Percentiles rank a stretch among this genome's conserved stretches.
These are phyloP conservation scores for Lucilia cuprina DNA, from an alignment of 1,140 invertebrate species.

Conservation along the genomic window DNA sequence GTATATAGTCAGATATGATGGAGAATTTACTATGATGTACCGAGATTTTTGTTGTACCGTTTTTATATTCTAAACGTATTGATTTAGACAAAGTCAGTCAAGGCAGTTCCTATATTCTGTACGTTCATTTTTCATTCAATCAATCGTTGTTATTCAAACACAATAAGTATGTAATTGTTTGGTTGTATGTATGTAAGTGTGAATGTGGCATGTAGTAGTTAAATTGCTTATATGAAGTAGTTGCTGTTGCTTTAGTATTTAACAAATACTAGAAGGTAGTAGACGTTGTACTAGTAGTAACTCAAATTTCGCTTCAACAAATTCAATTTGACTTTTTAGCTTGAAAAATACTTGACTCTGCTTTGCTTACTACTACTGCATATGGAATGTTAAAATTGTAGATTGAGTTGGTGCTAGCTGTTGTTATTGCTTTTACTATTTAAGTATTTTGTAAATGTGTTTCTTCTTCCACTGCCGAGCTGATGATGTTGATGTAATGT, in stretches of 20 bases:
- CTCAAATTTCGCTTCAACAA: constrained; percentile 17
- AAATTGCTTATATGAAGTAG: neutral
- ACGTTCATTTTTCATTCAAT: neutral
- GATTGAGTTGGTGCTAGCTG: neutral
- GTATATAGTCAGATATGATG: neutral
- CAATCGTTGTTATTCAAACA: neutral
- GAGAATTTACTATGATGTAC: neutral
- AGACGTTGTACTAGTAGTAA: neutral
- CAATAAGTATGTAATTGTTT: neutral
- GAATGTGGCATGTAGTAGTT: neutral
- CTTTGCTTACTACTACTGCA: neutral
- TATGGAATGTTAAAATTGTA: neutral
- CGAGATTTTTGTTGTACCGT: neutral
- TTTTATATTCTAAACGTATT: neutral
- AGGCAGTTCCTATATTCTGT: neutral
- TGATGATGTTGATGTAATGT: constrained; percentile 30
- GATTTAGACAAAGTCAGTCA: constrained; percentile 8
- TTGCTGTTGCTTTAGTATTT: neutral
- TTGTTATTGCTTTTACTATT: neutral
- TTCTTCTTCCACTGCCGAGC: neutral
- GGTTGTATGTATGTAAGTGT: neutral
- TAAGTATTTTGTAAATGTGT: too few species aligned
- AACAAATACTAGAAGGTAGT: neutral
- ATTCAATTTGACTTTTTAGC: constrained; percentile 14
- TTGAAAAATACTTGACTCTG: neutral